Percentiles rank a stretch among this genome's conserved stretches.
Evolutionary conservation across 1,140 invertebrate species (phyloP).

Genomic region (Lepidostoma basale): DNA sequence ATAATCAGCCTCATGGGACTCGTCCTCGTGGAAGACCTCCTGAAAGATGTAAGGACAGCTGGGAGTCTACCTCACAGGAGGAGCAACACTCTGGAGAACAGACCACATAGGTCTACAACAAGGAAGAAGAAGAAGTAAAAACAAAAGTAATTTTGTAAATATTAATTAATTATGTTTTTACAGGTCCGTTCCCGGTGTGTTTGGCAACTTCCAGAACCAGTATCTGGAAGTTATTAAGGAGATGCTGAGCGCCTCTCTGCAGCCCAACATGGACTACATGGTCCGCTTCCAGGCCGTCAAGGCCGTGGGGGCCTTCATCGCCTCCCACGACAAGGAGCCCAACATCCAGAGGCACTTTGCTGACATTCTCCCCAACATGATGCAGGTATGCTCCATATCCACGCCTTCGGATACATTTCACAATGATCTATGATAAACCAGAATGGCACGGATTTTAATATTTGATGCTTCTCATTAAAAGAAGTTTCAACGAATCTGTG

Average conservation of each 20-base stretch:
- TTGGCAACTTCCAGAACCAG: constrained; percentile 92
- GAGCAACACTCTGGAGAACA: neutral
- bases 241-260: constrained; percentile 85
- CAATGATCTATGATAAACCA: too few relatives aligned
- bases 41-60: neutral
- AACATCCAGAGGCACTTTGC: constrained; percentile 86
- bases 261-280: constrained; percentile 71
- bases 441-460: neutral
- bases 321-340: constrained; percentile 89
- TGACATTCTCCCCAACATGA: constrained; percentile 80
- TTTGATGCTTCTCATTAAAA: neutral
- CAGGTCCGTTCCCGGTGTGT: constrained; percentile 92
- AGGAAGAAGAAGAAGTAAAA: too few relatives aligned
- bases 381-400: too few relatives aligned
- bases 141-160: too few relatives aligned
- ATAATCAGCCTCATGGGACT: too few relatives aligned
- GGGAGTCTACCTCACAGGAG: neutral
- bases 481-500: constrained; percentile 20
- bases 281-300: constrained; percentile 82
- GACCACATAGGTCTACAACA: too few relatives aligned
- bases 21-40: neutral
- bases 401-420: too few relatives aligned
- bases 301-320: constrained; percentile 88
- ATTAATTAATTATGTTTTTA: too few relatives aligned
- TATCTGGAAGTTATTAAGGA: constrained; percentile 94